Evolutionary conservation across 2,113 vertebrate genomes (phyloP).

Genomic region (Cromileptes altivelis): DNA sequence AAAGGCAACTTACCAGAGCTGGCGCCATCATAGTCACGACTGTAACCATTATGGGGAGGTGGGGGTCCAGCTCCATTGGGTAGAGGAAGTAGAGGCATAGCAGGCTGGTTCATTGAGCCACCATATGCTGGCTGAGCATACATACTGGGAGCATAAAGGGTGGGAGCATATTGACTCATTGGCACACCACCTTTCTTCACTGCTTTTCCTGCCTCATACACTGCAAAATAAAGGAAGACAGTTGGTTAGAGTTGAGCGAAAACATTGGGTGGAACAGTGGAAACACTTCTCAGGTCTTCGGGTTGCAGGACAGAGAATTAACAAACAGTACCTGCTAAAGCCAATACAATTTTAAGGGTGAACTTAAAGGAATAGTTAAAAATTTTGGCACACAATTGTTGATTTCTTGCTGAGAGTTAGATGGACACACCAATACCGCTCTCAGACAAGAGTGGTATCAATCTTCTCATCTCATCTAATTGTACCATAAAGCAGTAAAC

Average conservation of each 20-base stretch:
- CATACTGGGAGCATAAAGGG: constrained; percentile 84
- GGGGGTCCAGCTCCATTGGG: constrained; percentile 57
- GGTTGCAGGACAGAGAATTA: neutral
- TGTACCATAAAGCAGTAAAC: too few relatives aligned
- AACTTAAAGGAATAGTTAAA: neutral
- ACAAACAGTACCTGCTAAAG: neutral
- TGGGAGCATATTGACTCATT: constrained; percentile 84
- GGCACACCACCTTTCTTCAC: constrained; percentile 85
- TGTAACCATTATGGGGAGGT: constrained; percentile 81
- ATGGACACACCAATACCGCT: neutral
- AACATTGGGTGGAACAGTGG: neutral
- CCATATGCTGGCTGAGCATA: constrained; percentile 84
- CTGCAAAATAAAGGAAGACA: constrained; percentile 67
- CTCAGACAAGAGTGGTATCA: too few relatives aligned
- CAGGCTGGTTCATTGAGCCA: constrained; percentile 65
- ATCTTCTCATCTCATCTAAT: neutral
- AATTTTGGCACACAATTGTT: too few relatives aligned
- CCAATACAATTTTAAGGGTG: too few relatives aligned
- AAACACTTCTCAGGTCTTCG: neutral
- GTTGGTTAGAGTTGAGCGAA: neutral
- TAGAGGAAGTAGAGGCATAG: constrained; percentile 85
- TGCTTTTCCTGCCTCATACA: constrained; percentile 93
- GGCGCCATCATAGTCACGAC: constrained; percentile 85
- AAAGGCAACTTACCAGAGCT: constrained; percentile 85
- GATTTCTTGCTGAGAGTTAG: neutral